A percentile compares a stretch with the other conserved stretches of the same genome.
phyloP scores from a whole-genome alignment of 2,113 vertebrate species.

The Abramis brama region DNA sequence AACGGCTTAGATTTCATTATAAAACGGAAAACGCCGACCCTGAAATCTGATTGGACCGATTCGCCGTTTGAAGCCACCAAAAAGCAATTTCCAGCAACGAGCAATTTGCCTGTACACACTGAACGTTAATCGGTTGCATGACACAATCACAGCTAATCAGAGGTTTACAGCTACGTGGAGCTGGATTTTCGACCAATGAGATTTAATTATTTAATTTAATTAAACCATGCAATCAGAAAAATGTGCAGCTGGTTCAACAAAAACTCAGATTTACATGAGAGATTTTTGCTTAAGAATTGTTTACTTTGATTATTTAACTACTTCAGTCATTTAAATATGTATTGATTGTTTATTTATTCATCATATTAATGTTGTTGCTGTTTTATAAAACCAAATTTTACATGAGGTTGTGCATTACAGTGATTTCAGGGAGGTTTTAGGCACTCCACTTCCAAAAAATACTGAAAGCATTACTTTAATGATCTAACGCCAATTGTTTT shows the following conservation, averaged over 20 bases:
- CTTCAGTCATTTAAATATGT: background rate
- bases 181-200: background rate
- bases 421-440: background rate
- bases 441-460: background rate
- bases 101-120: background rate
- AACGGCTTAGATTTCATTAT: constrained; percentile 11
- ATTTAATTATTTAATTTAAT: background rate
- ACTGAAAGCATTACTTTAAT: background rate
- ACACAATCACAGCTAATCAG: background rate
- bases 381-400: background rate
- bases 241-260: background rate
- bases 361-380: background rate
- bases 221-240: background rate
- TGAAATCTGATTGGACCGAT: background rate
- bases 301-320: background rate
- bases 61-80: background rate
- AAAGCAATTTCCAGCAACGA: background rate
- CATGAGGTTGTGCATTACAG: background rate
- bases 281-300: background rate
- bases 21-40: background rate
- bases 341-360: background rate
- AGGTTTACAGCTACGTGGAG: background rate
- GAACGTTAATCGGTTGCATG: background rate
- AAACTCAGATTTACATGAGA: background rate
- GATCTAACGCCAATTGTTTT: background rate